Evolutionary conservation across 2,888 invertebrate genomes (phyloP).

Genomic region (Dryocosmus kuriphilus): DNA sequence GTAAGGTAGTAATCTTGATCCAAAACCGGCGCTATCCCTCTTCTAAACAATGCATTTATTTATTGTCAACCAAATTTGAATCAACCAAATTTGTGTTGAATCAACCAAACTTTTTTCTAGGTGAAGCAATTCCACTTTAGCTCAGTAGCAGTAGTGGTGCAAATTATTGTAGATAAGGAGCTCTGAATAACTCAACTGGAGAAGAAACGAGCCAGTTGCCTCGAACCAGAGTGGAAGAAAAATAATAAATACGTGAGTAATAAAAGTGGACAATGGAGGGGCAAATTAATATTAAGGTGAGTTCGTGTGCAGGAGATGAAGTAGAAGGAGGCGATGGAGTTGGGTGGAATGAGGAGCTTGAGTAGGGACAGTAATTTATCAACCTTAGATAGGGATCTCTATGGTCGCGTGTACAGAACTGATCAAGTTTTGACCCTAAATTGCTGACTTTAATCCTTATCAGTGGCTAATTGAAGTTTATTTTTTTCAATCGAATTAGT

Average conservation of each 20-base stretch:
- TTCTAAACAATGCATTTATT: no score
- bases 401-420: slow-evolving; percentile 72
- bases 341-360: slow-evolving; percentile 57
- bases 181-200: background rate
- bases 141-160: no score
- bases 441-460: background rate
- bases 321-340: slow-evolving; percentile 50
- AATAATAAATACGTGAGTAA: slow-evolving; percentile 71
- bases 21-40: no score
- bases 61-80: no score
- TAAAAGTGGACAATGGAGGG: slow-evolving; percentile 75
- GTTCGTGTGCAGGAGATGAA: slow-evolving; percentile 52
- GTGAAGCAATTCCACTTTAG: no score
- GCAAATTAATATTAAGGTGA: slow-evolving; percentile 75
- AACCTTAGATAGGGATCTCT: slow-evolving; percentile 74
- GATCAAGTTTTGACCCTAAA: slow-evolving; percentile 71
- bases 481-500: background rate
- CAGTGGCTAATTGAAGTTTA: background rate
- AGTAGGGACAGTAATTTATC: slow-evolving; percentile 76
- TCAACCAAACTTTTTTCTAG: no score
- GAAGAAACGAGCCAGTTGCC: background rate
- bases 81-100: no score
- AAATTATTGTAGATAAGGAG: background rate
- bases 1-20: no score
- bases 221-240: slow-evolving; percentile 30